Conservation (phyloP, 2,113 vertebrate species). For the Motacilla tschutschensis region DNA sequence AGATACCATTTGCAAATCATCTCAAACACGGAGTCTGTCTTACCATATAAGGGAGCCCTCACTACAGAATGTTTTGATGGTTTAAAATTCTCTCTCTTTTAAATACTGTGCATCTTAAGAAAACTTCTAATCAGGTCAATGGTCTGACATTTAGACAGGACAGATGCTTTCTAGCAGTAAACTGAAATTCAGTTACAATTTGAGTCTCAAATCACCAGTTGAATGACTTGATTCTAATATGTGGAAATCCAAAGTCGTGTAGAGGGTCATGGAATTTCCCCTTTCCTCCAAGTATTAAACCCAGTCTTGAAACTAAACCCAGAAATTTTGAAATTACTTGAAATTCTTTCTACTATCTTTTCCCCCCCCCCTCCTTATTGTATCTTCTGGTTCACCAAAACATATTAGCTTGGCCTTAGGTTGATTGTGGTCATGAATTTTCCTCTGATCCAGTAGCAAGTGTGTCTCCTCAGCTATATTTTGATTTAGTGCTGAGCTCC, state of each 20-base stretch:
- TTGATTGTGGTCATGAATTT: background rate
- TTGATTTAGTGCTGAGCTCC: background rate
- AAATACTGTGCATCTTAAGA: background rate
- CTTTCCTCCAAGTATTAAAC: background rate
- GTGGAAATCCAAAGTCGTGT: background rate
- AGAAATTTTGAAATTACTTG: background rate
- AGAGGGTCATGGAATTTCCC: background rate
- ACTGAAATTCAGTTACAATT: background rate
- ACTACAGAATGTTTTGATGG: background rate
- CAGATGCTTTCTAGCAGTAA: background rate
- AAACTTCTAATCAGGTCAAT: background rate
- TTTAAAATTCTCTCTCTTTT: background rate
- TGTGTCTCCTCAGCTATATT: background rate
- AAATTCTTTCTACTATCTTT: background rate
- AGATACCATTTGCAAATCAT: constrained; percentile 19
- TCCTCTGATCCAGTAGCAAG: background rate
- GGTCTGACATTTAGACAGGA: background rate
- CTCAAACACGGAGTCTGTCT: background rate
- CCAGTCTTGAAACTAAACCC: background rate
- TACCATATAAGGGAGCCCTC: background rate
- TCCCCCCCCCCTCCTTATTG: background rate
- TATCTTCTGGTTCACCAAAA: background rate
- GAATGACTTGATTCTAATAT: background rate
- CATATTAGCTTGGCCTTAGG: background rate
- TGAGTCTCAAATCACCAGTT: background rate